Percentiles rank a stretch among this genome's conserved stretches.
phyloP scores from a whole-genome alignment of 2,113 vertebrate genomes.

The Rhinogobius similis region DNA sequence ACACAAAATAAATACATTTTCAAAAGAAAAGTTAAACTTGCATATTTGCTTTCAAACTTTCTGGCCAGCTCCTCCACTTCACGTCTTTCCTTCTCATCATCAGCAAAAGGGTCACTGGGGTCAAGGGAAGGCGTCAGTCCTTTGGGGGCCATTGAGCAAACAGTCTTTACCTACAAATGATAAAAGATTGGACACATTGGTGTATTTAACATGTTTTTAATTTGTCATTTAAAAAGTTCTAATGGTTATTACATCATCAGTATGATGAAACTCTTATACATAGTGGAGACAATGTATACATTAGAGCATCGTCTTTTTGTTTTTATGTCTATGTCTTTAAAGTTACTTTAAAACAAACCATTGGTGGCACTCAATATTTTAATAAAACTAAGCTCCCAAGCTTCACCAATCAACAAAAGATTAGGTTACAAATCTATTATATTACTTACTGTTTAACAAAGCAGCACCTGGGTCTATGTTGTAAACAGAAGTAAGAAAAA shows the following conservation, averaged over 20 bases:
- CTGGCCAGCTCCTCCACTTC: conserved; percentile 93
- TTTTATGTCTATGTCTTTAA: neutral
- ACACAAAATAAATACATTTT: neutral
- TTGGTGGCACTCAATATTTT: neutral
- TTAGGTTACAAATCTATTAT: neutral
- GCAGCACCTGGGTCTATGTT: too few species aligned
- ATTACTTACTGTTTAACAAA: neutral
- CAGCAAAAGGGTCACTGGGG: conserved; percentile 87
- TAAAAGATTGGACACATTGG: neutral
- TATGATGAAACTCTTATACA: neutral
- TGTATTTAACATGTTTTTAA: too few species aligned
- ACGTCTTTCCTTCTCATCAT: conserved; percentile 86
- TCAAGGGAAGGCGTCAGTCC: conserved; percentile 73
- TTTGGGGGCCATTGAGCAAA: conserved; percentile 66
- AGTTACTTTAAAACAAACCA: neutral
- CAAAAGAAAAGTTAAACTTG: conserved; percentile 69
- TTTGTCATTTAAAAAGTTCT: neutral
- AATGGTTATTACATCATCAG: neutral
- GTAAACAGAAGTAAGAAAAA: too few species aligned
- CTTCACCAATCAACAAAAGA: neutral
- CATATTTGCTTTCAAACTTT: conserved; percentile 98
- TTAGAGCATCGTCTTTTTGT: neutral
- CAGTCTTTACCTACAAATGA: conserved; percentile 59
- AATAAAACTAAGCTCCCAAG: neutral
- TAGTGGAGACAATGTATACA: neutral